phyloP scores from a whole-genome alignment of 2,888 invertebrate species.

The Venusia cambrica region DNA sequence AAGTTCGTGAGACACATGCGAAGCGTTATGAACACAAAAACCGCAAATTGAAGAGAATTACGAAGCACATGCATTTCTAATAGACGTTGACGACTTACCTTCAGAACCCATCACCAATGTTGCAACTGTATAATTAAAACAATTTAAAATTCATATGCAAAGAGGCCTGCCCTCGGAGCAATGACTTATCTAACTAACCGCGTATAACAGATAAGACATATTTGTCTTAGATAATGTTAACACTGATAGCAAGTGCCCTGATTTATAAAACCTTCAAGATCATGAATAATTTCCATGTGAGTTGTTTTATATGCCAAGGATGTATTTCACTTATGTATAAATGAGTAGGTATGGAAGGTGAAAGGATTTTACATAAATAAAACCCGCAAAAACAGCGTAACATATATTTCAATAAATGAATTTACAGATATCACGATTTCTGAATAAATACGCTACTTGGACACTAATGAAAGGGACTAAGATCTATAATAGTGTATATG shows the following conservation, averaged over 20 bases:
- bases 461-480: slow-evolving; percentile 38
- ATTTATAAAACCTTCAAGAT: slow-evolving; percentile 31
- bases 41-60: slow-evolving; percentile 56
- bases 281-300: slow-evolving; percentile 15
- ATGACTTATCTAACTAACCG: slow-evolving; percentile 39
- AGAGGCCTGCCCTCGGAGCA: slow-evolving; percentile 35
- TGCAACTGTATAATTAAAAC: slow-evolving; percentile 46
- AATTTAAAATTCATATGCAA: slow-evolving; percentile 34
- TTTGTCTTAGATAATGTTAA: slow-evolving; percentile 49
- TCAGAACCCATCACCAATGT: slow-evolving; percentile 69
- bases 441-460: slow-evolving; percentile 54
- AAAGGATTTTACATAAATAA: slow-evolving; percentile 57
- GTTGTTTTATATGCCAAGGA: slow-evolving; percentile 10
- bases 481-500: slow-evolving; percentile 32
- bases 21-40: slow-evolving; percentile 31
- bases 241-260: slow-evolving; percentile 42
- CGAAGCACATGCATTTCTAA: slow-evolving; percentile 47
- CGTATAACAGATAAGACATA: slow-evolving; percentile 42
- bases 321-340: slow-evolving; percentile 7
- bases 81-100: slow-evolving; percentile 58
- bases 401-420: slow-evolving; percentile 76
- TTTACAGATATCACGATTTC: slow-evolving; percentile 71
- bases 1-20: slow-evolving; percentile 20
- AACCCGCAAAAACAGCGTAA: slow-evolving; percentile 73
- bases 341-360: slow-evolving; percentile 15